A percentile compares a stretch with the other conserved stretches of the same genome.
phyloP scores from a whole-genome alignment of 2,888 invertebrate genomes.

The Lycaena phlaeas region DNA sequence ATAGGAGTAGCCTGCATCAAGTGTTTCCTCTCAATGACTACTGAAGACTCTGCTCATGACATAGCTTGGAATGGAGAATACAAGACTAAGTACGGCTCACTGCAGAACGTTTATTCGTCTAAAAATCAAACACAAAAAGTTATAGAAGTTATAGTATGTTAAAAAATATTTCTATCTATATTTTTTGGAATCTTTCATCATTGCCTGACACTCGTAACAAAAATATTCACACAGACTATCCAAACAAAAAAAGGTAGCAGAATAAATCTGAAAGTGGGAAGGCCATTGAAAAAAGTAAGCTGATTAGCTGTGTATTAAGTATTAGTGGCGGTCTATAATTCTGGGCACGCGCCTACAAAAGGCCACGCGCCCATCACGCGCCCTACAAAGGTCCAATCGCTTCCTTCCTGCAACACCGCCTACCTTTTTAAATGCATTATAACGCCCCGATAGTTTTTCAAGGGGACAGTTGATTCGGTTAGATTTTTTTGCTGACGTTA shows the following conservation, averaged over 20 bases:
- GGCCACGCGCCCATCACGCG: conserved; percentile 24
- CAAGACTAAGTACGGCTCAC: no score
- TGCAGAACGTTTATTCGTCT: no score
- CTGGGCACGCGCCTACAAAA: conserved; percentile 15
- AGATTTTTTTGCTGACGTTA: conserved; percentile 19
- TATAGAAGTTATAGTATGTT: no score
- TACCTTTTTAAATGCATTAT: conserved; percentile 39
- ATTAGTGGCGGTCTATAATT: conserved; percentile 12
- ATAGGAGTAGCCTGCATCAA: no score
- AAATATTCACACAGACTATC: no score
- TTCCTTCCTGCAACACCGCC: conserved; percentile 37
- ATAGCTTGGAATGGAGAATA: no score
- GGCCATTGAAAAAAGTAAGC: conserved; percentile 23
- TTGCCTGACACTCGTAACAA: no score
- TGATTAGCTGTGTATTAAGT: conserved; percentile 35
- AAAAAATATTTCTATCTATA: no score
- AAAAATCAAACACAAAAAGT: no score
- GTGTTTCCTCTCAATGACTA: no score
- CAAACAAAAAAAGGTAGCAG: not conserved
- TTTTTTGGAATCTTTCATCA: no score
- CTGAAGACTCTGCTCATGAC: no score
- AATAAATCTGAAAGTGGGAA: not conserved
- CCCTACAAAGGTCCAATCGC: conserved; percentile 25
- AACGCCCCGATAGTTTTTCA: conserved; percentile 25
- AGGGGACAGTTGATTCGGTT: conserved; percentile 21